These are phyloP conservation scores for Sebastes minor DNA, from an alignment of 2,797 vertebrate genomes.

Conservation along the genomic window DNA sequence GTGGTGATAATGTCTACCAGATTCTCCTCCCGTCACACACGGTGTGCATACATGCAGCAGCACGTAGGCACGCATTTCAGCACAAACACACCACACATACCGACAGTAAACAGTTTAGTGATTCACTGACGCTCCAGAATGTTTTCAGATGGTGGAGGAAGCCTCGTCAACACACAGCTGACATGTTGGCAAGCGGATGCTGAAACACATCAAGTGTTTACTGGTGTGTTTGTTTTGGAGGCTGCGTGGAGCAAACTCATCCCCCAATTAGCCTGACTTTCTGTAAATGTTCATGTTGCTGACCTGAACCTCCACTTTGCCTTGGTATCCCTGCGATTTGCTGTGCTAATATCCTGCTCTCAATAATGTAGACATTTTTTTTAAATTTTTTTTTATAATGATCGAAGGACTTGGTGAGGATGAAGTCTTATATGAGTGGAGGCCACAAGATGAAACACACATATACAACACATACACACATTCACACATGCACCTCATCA, in stretches of 20 bases:
- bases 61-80: constrained; percentile 37
- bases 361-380: neutral
- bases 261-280: neutral
- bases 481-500: neutral
- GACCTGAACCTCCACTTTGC: constrained; percentile 13
- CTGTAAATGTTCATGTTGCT: neutral
- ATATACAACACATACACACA: neutral
- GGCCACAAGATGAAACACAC: neutral
- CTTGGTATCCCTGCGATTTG: neutral
- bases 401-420: neutral
- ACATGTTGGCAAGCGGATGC: constrained; percentile 43
- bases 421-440: neutral
- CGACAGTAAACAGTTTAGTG: constrained; percentile 49
- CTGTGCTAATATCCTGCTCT: neutral
- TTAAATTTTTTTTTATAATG: neutral
- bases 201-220: constrained; percentile 53
- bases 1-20: constrained; percentile 73
- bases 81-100: neutral
- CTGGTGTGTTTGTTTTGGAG: constrained; percentile 54
- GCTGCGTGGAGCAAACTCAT: constrained; percentile 20
- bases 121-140: constrained; percentile 38
- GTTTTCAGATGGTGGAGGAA: constrained; percentile 53
- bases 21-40: constrained; percentile 52
- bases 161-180: constrained; percentile 1
- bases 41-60: constrained; percentile 24